Conservation (phyloP, 1,140 invertebrate species). For the Camponotus vicinus region DNA sequence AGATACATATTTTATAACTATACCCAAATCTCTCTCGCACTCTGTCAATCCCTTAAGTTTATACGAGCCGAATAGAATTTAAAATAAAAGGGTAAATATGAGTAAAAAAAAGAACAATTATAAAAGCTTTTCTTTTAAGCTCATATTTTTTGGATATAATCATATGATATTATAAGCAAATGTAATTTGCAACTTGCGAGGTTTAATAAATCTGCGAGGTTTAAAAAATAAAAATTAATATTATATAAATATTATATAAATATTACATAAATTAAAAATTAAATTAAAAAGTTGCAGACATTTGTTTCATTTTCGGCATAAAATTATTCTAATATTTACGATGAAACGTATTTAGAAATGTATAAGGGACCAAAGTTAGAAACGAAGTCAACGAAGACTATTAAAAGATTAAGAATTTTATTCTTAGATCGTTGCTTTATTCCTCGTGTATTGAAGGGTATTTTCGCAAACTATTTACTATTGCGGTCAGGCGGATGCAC, state of each 20-base stretch:
- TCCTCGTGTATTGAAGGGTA: conserved; percentile 18
- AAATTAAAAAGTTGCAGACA: too few relatives aligned
- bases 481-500: conserved; percentile 55
- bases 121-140: not conserved
- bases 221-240: too few relatives aligned
- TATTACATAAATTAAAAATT: too few relatives aligned
- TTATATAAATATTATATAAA: too few relatives aligned
- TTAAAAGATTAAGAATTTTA: conserved; percentile 34
- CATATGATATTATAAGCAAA: not conserved
- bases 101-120: not conserved
- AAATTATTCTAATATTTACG: not conserved
- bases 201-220: too few relatives aligned
- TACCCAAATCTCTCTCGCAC: not conserved
- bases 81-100: not conserved
- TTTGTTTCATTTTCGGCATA: too few relatives aligned
- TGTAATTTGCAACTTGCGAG: not conserved
- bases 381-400: not conserved
- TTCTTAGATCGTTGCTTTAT: not conserved
- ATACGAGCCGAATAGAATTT: not conserved
- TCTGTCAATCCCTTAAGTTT: not conserved
- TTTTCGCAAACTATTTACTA: conserved; percentile 47
- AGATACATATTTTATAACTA: not conserved
- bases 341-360: not conserved
- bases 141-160: not conserved
- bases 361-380: not conserved